These are phyloP conservation scores for Nephotettix cincticeps DNA, from an alignment of 1,140 invertebrate genomes.

Conservation along the genomic window DNA sequence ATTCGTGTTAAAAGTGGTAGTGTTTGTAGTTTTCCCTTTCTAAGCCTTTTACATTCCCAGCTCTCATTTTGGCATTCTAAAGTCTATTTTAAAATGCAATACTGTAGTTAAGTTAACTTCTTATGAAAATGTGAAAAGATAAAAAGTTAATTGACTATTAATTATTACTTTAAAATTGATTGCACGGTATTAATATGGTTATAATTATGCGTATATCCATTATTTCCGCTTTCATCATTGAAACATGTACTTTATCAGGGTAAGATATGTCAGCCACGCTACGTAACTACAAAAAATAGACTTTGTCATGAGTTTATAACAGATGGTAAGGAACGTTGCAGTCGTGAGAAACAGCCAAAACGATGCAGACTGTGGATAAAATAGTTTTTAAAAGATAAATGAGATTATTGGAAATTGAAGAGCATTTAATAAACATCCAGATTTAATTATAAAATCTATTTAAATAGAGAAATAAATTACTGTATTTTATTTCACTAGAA, in stretches of 20 bases:
- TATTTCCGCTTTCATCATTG: not conserved
- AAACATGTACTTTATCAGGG: not conserved
- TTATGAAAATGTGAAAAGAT: slow-evolving; percentile 24
- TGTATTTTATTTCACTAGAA: too few relatives aligned
- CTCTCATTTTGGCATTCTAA: not conserved
- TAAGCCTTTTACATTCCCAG: not conserved
- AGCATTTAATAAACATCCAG: too few relatives aligned
- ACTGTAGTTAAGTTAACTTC: not conserved
- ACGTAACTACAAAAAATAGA: slow-evolving; percentile 37
- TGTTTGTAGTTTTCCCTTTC: not conserved
- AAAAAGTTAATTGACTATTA: slow-evolving; percentile 27
- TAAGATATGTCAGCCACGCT: slow-evolving; percentile 34
- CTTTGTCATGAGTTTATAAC: slow-evolving; percentile 28
- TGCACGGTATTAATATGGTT: slow-evolving; percentile 9
- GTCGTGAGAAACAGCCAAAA: not conserved
- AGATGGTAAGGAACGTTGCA: slow-evolving; percentile 31
- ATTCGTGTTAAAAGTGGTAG: too few relatives aligned
- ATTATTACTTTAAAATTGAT: slow-evolving; percentile 30
- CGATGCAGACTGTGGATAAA: too few relatives aligned
- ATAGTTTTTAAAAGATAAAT: too few relatives aligned
- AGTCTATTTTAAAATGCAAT: not conserved
- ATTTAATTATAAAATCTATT: too few relatives aligned
- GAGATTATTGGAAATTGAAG: too few relatives aligned
- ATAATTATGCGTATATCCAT: not conserved
- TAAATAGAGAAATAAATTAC: too few relatives aligned